These are phyloP conservation scores for Heterohyrax brucei DNA, from an alignment of 2,797 vertebrate genomes.

Conservation along the genomic window DNA sequence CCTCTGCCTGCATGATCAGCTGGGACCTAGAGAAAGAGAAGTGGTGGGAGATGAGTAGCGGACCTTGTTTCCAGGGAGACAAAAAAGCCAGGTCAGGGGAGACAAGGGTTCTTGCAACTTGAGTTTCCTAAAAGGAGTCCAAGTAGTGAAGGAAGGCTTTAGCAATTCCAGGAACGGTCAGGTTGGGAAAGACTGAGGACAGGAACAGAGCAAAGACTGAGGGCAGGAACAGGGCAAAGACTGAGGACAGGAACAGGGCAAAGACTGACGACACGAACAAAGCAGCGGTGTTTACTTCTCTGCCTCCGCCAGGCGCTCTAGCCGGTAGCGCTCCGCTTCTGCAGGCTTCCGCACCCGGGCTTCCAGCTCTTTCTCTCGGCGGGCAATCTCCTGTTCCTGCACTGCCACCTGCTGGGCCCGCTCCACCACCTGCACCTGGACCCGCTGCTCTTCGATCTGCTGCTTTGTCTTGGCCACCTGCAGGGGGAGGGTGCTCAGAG, in stretches of 20 bases:
- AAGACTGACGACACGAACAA: not conserved
- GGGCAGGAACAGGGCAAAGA: not conserved
- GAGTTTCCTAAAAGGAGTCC: not conserved
- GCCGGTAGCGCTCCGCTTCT: constrained; percentile 94
- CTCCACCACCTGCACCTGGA: constrained; percentile 97
- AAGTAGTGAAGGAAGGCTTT: not conserved
- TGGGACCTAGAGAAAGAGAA: constrained; percentile 90
- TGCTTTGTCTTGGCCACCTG: constrained; percentile 98
- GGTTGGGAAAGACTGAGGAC: not conserved
- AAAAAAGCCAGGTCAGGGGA: not conserved
- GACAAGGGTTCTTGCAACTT: not conserved
- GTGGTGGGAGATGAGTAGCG: not conserved
- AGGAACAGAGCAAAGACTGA: not conserved
- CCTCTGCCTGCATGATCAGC: constrained; percentile 97
- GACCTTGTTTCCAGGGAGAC: not conserved
- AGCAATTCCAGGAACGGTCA: not conserved
- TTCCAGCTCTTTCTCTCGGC: constrained; percentile 96
- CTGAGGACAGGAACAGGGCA: too few relatives aligned
- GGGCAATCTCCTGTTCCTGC: constrained; percentile 96
- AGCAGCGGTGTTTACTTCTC: constrained; percentile 89
- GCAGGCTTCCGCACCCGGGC: constrained; percentile 95
- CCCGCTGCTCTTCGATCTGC: constrained; percentile 96
- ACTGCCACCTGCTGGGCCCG: constrained; percentile 95
- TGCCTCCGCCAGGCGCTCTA: constrained; percentile 95
- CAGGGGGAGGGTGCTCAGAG: not conserved